These are phyloP conservation scores for Pithys albifrons DNA, from an alignment of 2,113 vertebrate genomes.

Conservation along the genomic window DNA sequence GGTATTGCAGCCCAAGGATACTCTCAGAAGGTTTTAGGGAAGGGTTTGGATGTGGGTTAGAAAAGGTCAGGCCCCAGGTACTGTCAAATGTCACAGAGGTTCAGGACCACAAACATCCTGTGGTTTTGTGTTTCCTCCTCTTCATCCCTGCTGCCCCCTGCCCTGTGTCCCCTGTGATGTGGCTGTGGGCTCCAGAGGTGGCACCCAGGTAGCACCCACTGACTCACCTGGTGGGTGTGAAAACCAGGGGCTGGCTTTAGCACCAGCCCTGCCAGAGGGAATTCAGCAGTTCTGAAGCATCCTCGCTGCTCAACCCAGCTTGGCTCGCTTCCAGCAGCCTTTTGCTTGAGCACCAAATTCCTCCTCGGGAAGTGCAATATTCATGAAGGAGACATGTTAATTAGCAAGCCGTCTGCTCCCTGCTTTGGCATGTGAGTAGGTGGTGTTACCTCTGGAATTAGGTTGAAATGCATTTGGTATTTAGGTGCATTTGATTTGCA, in stretches of 20 bases:
- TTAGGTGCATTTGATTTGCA: constrained; percentile 30
- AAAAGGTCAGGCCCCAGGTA: neutral
- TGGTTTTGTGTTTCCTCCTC: neutral
- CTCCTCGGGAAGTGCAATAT: neutral
- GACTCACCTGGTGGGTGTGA: neutral
- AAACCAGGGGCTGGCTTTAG: neutral
- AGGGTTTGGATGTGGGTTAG: neutral
- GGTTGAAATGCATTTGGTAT: constrained; percentile 22
- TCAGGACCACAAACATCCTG: neutral
- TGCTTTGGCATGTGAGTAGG: constrained; percentile 33
- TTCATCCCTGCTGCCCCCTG: accelerated
- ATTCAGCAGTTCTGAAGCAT: neutral
- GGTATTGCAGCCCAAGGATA: neutral
- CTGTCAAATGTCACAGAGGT: neutral
- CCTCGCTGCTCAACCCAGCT: neutral
- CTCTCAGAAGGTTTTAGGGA: neutral
- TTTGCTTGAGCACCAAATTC: neutral
- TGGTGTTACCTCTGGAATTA: constrained; percentile 55
- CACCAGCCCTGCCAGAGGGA: neutral
- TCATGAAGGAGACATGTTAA: constrained; percentile 35
- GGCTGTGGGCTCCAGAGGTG: neutral
- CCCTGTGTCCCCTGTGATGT: neutral
- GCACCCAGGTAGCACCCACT: neutral
- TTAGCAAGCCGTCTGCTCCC: constrained; percentile 42
- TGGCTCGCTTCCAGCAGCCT: neutral